These are phyloP conservation scores for Lathronympha strigana DNA, from an alignment of 2,888 invertebrate species.

Conservation along the genomic window DNA sequence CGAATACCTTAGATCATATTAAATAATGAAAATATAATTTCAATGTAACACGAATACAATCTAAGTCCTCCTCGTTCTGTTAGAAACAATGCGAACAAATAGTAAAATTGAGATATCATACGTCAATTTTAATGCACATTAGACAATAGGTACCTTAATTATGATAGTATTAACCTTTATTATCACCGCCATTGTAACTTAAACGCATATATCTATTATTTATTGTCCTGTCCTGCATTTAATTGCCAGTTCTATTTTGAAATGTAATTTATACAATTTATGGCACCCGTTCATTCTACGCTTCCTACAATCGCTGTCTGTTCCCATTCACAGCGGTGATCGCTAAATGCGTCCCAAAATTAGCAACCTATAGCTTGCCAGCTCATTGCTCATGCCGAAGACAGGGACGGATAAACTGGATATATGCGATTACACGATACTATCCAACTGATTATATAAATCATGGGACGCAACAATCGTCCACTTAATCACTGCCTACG, in stretches of 20 bases:
- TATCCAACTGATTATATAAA: constrained; percentile 67
- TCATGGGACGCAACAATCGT: constrained; percentile 66
- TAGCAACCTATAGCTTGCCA: constrained; percentile 77
- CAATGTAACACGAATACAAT: too few species aligned
- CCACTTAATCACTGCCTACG: constrained; percentile 70
- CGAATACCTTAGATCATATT: too few species aligned
- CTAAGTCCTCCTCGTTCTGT: too few species aligned
- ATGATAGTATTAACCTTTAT: background rate
- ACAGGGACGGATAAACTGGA: constrained; percentile 66
- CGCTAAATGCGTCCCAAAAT: constrained; percentile 77
- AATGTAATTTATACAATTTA: constrained; percentile 70
- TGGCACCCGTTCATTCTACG: constrained; percentile 56
- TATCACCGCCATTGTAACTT: constrained; percentile 49
- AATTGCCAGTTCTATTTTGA: constrained; percentile 64
- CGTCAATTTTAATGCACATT: background rate
- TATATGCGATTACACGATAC: constrained; percentile 72
- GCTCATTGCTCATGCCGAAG: constrained; percentile 73
- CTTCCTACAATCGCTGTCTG: constrained; percentile 66
- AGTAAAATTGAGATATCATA: too few species aligned
- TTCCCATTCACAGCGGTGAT: constrained; percentile 75
- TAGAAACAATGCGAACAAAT: too few species aligned
- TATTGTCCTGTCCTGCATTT: constrained; percentile 58
- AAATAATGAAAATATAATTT: too few species aligned
- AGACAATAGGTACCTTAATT: background rate
- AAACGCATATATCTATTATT: constrained; percentile 57